These are phyloP conservation scores for Pipistrellus kuhlii DNA, from an alignment of 2,797 vertebrate species.

Conservation along the genomic window DNA sequence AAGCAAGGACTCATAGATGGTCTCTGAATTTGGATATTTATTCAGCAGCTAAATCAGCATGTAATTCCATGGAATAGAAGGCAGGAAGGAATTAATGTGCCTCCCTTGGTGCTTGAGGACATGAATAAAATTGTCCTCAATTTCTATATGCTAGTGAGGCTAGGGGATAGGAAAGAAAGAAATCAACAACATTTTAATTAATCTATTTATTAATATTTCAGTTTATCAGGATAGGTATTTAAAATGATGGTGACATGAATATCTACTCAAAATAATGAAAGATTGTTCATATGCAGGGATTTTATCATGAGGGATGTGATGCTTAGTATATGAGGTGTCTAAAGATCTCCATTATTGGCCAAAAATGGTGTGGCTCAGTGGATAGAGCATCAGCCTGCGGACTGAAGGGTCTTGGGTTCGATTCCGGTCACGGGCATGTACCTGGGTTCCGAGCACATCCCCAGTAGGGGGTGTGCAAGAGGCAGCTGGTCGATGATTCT, in stretches of 20 bases:
- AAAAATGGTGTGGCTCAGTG: too few relatives aligned
- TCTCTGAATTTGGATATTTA: background rate
- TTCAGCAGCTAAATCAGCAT: background rate
- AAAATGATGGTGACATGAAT: background rate
- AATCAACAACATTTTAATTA: background rate
- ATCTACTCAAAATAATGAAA: background rate
- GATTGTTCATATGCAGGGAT: background rate
- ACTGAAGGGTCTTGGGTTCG: too few relatives aligned
- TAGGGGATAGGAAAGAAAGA: background rate
- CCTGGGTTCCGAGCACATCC: too few relatives aligned
- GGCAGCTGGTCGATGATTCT: too few relatives aligned
- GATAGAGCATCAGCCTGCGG: too few relatives aligned
- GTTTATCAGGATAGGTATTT: background rate
- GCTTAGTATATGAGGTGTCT: background rate
- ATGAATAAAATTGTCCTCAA: background rate
- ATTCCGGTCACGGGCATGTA: too few relatives aligned
- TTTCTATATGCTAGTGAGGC: background rate
- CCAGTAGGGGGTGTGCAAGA: too few relatives aligned
- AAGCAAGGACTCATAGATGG: background rate
- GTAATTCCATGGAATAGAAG: background rate
- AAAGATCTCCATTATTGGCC: background rate
- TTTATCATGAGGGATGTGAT: background rate
- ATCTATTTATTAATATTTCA: conserved; percentile 5
- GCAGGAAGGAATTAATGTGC: background rate
- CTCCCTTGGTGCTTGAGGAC: background rate